Base-by-base conservation (phyloP, 2,113 vertebrate species). In the Notiomystis cincta region DNA sequence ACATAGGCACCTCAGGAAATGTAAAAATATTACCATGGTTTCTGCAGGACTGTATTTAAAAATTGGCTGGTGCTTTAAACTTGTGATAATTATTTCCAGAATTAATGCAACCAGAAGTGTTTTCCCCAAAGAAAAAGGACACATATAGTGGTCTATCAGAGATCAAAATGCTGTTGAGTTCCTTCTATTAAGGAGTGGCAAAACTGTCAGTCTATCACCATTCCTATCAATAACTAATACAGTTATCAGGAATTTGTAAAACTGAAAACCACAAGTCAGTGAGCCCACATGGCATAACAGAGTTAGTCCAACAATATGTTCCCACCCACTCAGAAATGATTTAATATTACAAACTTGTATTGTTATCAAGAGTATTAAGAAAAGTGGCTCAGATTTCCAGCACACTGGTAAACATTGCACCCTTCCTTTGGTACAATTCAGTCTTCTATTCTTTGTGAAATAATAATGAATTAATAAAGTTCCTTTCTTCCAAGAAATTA, bases 401-500 rank as follows among this genome's bases (percentile, higher is more conserved):
- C 38, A 93, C 70, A 11, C 27, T 7, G 38, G 82, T 95, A 97
- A 96, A 96, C 82, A 91, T 87, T 91, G 96, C 96, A 94, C 94
- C 96, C 96, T 96, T 96, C 95, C 94, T 95, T 96, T 76, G 61
- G 83, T 97, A 96, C 95, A 91, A 76, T 57, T 79, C 69, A 89
- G 69, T 71, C 65, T 91, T 87, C 87, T 94, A 79, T 93, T 96
- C 94, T 96, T 95, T 87, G 69, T 87, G 81, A 87, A 96, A 96
- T 89, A 97, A 96, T 76, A 97, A 96, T 45, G 61, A 94, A 95
- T 78, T 94, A 94, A 94, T 79, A 87, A 84, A 89, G 94, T 96
- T 95, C 94, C 93, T 95, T 94, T 97, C 80, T 89, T 87, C 77
- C 44, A 53, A 96, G 93, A 95, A 96, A 89, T 96, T 45, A 79